Conservation (phyloP, 2,113 vertebrate genomes). For the Typhlomys cinereus region DNA sequence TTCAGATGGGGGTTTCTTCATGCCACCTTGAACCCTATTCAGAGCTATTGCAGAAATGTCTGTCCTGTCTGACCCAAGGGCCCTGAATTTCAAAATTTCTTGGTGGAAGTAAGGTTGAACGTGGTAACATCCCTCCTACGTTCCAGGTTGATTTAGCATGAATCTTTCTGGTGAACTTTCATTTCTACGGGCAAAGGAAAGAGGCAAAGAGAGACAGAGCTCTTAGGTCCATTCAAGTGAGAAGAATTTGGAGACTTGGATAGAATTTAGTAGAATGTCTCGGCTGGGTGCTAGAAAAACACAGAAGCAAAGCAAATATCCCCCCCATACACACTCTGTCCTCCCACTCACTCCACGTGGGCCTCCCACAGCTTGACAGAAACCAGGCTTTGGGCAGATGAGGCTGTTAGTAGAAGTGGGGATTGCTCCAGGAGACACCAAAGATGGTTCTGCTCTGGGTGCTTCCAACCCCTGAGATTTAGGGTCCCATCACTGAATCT, state of each 20-base stretch:
- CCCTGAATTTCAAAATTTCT: not conserved
- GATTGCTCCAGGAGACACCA: accelerated
- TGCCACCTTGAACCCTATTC: not conserved
- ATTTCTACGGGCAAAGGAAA: not conserved
- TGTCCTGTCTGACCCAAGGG: not conserved
- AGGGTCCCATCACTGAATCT: not conserved
- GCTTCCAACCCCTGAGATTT: not conserved
- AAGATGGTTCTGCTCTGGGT: accelerated
- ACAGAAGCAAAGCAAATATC: not conserved
- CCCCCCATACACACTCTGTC: not conserved
- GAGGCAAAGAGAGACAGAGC: not conserved
- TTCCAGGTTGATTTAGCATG: not conserved
- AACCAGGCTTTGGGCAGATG: not conserved
- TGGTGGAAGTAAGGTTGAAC: not conserved
- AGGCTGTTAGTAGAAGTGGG: not conserved
- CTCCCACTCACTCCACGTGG: accelerated
- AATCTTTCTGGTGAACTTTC: not conserved
- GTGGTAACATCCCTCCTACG: accelerated
- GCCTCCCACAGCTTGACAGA: not conserved
- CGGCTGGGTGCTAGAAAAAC: not conserved
- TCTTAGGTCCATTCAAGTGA: not conserved
- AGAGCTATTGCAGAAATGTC: not conserved
- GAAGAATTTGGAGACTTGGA: not conserved
- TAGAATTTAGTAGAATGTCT: not conserved
- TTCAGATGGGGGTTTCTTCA: not conserved